These are phyloP conservation scores for Rhinophrynus dorsalis DNA, from an alignment of 2,797 vertebrate genomes.

Conservation along the genomic window DNA sequence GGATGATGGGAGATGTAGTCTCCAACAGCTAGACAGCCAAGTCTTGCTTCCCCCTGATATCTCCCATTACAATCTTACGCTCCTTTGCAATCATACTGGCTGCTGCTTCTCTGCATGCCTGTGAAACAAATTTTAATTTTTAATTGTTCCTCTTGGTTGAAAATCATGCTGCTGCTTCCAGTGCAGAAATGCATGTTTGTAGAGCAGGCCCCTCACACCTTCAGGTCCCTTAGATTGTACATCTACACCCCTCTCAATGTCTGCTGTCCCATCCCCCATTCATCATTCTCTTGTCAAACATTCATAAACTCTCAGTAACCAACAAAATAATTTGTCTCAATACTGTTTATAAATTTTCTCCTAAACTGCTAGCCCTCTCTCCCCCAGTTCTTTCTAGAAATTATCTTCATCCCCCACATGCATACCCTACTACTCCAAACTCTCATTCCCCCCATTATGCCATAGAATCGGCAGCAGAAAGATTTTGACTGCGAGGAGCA, in stretches of 20 bases:
- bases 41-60: constrained; percentile 42
- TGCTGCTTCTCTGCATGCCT: constrained; percentile 49
- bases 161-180: constrained; percentile 46
- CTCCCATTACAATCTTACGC: constrained; percentile 39
- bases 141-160: constrained; percentile 50
- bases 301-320: neutral
- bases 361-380: neutral
- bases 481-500: constrained; percentile 51
- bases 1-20: too few relatives aligned
- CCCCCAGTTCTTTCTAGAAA: neutral
- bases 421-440: constrained; percentile 19
- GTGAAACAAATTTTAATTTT: constrained; percentile 52
- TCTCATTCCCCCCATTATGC: constrained; percentile 30
- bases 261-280: too few relatives aligned
- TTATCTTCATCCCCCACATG: constrained; percentile 6
- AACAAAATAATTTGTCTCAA: neutral
- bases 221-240: too few relatives aligned
- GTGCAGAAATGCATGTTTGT: too few relatives aligned
- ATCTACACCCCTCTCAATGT: too few relatives aligned
- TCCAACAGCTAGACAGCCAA: too few relatives aligned
- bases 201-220: too few relatives aligned
- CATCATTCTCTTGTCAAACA: neutral
- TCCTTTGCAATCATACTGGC: too few relatives aligned
- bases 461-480: constrained; percentile 43
- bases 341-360: neutral